These are phyloP conservation scores for Panagrolaimus sp. DNA, from an alignment of 1,140 invertebrate species.

Conservation along the genomic window DNA sequence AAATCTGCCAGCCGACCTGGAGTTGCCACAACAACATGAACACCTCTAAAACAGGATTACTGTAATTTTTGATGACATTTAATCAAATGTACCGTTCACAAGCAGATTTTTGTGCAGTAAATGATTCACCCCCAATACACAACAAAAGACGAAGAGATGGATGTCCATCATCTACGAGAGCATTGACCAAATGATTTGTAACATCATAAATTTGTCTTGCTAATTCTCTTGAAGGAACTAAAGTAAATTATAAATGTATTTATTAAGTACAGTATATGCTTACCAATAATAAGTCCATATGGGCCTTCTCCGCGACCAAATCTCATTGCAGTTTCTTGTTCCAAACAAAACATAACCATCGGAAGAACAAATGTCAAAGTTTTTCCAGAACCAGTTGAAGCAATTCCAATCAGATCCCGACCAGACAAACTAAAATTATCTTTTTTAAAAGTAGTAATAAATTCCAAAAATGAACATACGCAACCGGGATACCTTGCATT, in stretches of 20 bases:
- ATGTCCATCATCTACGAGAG: constrained; percentile 71
- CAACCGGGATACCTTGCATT: constrained; percentile 92
- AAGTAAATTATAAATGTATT: constrained; percentile 60
- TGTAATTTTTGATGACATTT: constrained; percentile 15
- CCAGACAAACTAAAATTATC: constrained; percentile 72
- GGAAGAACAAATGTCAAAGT: constrained; percentile 96
- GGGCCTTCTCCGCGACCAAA: constrained; percentile 74
- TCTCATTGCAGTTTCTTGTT: constrained; percentile 90
- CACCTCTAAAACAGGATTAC: constrained; percentile 69
- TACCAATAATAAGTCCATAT: constrained; percentile 82
- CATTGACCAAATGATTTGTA: constrained; percentile 75
- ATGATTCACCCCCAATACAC: constrained; percentile 87
- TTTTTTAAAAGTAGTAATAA: constrained; percentile 56
- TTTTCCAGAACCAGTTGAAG: constrained; percentile 96
- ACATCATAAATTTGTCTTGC: constrained; percentile 95
- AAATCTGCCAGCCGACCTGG: constrained; percentile 96
- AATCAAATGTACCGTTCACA: constrained; percentile 69
- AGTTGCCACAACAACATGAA: constrained; percentile 97
- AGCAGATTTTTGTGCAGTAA: constrained; percentile 82
- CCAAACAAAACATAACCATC: constrained; percentile 89
- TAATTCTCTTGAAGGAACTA: constrained; percentile 88
- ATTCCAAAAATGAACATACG: constrained; percentile 62
- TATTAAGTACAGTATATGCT: constrained; percentile 70
- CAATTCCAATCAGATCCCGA: constrained; percentile 96
- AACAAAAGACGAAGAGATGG: constrained; percentile 79